Evolutionary conservation across 2,888 invertebrate species (phyloP).

Genomic region (Lasioglossum morio): DNA sequence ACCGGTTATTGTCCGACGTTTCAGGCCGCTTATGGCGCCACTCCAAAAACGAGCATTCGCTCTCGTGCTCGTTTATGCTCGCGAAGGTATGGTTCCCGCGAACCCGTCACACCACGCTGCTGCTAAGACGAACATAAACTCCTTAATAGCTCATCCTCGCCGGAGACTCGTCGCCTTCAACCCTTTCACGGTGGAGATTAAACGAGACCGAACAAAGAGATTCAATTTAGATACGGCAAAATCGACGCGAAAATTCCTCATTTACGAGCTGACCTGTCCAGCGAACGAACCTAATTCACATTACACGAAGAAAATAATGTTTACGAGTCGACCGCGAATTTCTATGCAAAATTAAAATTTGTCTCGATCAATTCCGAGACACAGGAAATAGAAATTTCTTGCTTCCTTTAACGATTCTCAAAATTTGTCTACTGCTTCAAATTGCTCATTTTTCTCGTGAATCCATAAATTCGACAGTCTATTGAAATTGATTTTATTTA

Average conservation of each 20-base stretch:
- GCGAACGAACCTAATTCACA: background rate
- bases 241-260: background rate
- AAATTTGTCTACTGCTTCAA: background rate
- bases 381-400: too few relatives aligned
- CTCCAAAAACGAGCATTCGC: slow-evolving; percentile 11
- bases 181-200: background rate
- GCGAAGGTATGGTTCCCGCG: background rate
- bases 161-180: background rate
- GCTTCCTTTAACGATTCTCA: too few relatives aligned
- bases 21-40: slow-evolving; percentile 13
- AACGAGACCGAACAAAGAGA: background rate
- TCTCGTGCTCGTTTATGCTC: slow-evolving; percentile 1
- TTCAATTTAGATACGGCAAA: background rate
- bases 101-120: background rate
- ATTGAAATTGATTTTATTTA: too few relatives aligned
- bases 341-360: too few relatives aligned
- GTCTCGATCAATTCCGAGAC: too few relatives aligned
- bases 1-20: slow-evolving; percentile 3
- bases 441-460: background rate
- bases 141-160: slow-evolving; percentile 7
- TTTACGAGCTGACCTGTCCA: background rate
- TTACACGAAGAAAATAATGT: background rate
- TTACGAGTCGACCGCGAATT: background rate
- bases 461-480: background rate
- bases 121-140: slow-evolving; percentile 4